A percentile compares a stretch with the other conserved stretches of the same genome.
These are phyloP conservation scores for Lagodon rhomboides DNA, from an alignment of 2,797 vertebrate species.

Conservation along the genomic window DNA sequence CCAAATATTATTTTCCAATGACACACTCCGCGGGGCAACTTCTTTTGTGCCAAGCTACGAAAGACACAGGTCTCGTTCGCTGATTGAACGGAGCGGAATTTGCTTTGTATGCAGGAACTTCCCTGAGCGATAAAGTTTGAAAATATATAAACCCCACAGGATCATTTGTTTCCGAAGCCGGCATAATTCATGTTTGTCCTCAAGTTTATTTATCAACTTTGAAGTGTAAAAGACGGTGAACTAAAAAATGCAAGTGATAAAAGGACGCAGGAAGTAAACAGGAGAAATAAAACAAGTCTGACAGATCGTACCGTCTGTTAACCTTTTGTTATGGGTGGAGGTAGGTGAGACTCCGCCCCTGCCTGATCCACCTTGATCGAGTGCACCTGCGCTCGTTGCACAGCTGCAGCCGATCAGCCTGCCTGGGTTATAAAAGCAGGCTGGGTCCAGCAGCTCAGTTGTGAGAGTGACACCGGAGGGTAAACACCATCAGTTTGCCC, in stretches of 20 bases:
- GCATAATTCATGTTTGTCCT: conserved; percentile 9
- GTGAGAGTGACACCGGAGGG: too few species aligned
- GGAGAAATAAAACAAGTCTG: neutral
- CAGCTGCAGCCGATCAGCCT: too few species aligned
- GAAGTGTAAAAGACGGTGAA: conserved; percentile 1
- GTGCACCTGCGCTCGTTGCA: too few species aligned
- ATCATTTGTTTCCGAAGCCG: conserved; percentile 35
- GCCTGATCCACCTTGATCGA: too few species aligned
- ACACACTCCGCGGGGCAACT: conserved; percentile 81
- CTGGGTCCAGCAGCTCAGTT: too few species aligned
- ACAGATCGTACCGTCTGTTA: neutral
- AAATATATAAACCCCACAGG: conserved; percentile 18
- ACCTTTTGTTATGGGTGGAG: too few species aligned
- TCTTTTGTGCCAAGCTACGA: conserved; percentile 74
- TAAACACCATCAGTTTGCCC: too few species aligned
- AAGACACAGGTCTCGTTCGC: conserved; percentile 71
- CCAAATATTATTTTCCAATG: conserved; percentile 88
- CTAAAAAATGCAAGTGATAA: neutral
- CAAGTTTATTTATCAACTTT: neutral
- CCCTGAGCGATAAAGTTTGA: conserved; percentile 38
- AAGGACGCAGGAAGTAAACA: neutral
- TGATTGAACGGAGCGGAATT: conserved; percentile 55
- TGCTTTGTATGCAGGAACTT: conserved; percentile 46
- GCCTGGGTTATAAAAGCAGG: too few species aligned
- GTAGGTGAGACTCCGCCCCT: too few species aligned